Evolutionary conservation across 2,113 vertebrate genomes (phyloP).

Genomic region (Equus przewalskii): DNA sequence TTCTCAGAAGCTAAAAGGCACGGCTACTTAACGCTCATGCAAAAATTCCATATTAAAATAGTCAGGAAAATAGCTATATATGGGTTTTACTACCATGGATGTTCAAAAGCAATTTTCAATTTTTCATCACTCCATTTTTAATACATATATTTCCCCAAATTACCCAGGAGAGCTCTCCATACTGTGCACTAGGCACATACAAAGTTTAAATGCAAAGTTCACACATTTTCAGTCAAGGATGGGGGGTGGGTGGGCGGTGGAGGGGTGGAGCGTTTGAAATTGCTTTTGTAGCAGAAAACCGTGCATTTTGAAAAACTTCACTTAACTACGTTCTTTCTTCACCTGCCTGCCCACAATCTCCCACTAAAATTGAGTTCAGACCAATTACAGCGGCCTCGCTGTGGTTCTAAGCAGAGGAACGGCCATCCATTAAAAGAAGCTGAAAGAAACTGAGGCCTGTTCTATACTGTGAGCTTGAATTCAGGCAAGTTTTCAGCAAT

Average conservation of each 20-base stretch:
- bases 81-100: constrained; percentile 52
- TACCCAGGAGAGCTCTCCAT: constrained; percentile 70
- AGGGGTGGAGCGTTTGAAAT: not conserved
- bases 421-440: not conserved
- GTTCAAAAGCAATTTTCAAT: constrained; percentile 74
- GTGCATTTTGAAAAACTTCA: constrained; percentile 31
- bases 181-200: not conserved
- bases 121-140: constrained; percentile 78
- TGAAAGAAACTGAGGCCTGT: not conserved
- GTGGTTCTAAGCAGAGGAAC: constrained; percentile 34
- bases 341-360: not conserved
- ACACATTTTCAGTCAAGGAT: constrained; percentile 48
- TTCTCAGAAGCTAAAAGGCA: constrained; percentile 20
- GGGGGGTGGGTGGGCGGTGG: not conserved
- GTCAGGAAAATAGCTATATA: constrained; percentile 65
- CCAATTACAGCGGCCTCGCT: not conserved
- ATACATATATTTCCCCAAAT: constrained; percentile 78
- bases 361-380: constrained; percentile 41
- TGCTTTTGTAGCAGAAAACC: constrained; percentile 51
- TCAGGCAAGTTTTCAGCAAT: not conserved
- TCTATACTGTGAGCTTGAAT: not conserved
- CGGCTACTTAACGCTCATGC: constrained; percentile 4
- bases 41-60: constrained; percentile 65
- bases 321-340: not conserved
- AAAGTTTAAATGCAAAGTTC: constrained; percentile 74